A percentile compares a stretch with the other conserved stretches of the same genome.
These are phyloP conservation scores for Spilogale gracilis DNA, from an alignment of 2,113 vertebrate genomes.

Conservation along the genomic window DNA sequence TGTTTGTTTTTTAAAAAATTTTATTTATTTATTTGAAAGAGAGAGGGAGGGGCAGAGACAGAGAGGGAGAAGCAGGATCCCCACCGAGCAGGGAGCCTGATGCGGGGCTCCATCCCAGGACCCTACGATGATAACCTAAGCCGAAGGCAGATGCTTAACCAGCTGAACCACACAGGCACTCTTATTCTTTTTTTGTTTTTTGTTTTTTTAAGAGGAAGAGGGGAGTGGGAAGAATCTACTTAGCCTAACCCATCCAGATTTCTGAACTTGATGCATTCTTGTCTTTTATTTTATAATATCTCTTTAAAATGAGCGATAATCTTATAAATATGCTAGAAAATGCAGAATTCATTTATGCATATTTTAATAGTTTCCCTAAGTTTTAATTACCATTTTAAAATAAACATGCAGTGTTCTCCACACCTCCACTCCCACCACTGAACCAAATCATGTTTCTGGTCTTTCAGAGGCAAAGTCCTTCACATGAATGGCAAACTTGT, in stretches of 20 bases:
- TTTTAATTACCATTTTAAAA: slow-evolving; percentile 42
- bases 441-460: not conserved
- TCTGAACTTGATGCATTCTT: not conserved
- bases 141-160: not conserved
- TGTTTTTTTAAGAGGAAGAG: not conserved
- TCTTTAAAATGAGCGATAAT: not conserved
- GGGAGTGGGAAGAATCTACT: not conserved
- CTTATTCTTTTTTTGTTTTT: no score
- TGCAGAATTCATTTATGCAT: not conserved
- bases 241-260: not conserved
- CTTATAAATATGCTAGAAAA: not conserved
- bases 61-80: not conserved
- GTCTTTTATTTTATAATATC: not conserved
- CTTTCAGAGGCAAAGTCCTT: not conserved
- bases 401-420: not conserved
- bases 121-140: not conserved
- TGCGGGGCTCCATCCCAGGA: not conserved
- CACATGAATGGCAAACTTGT: not conserved
- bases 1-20: not conserved
- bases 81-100: not conserved
- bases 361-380: slow-evolving; percentile 1
- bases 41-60: not conserved
- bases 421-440: no score
- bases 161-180: not conserved
- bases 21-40: not conserved